These are phyloP conservation scores for Drosophila formosana DNA, from an alignment of 2,888 invertebrate species.

Conservation along the genomic window DNA sequence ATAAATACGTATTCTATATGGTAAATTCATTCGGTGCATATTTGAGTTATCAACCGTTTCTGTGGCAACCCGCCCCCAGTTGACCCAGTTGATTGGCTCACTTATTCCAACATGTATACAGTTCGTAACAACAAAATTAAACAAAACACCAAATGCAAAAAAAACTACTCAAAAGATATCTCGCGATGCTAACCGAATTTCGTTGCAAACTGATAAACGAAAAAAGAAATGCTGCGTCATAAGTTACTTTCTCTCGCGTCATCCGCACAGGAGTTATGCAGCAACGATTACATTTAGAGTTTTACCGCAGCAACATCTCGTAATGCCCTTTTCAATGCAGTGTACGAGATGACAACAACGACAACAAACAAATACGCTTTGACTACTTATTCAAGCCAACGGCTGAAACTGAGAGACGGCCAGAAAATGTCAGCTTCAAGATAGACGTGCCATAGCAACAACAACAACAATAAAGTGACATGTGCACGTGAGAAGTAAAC, in stretches of 20 bases:
- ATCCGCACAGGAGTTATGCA: conserved; percentile 18
- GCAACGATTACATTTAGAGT: conserved; percentile 15
- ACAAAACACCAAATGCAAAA: background rate
- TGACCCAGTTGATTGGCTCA: conserved; percentile 29
- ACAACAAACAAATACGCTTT: conserved; percentile 20
- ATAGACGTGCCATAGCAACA: conserved; percentile 31
- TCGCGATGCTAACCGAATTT: conserved; percentile 6
- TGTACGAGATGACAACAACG: conserved; percentile 17
- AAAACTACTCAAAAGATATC: background rate
- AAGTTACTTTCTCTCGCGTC: conserved; percentile 43
- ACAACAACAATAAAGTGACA: conserved; percentile 22
- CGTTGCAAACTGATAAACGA: conserved; percentile 7
- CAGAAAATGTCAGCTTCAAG: conserved; percentile 44
- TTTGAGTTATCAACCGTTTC: conserved; percentile 22
- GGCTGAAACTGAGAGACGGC: conserved; percentile 22
- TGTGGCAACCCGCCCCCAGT: conserved; percentile 4
- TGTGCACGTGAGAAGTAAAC: conserved; percentile 66
- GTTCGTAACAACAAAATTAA: conserved; percentile 3
- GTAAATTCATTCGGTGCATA: conserved; percentile 42
- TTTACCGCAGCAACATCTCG: background rate
- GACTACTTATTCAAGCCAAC: conserved; percentile 27
- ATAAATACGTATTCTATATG: conserved; percentile 20
- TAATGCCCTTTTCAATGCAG: conserved; percentile 15
- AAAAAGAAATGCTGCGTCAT: conserved; percentile 17
- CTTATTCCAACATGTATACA: conserved; percentile 20